Evolutionary conservation across 2,888 invertebrate genomes (phyloP).

Genomic region (Lasioglossum leucozonium): DNA sequence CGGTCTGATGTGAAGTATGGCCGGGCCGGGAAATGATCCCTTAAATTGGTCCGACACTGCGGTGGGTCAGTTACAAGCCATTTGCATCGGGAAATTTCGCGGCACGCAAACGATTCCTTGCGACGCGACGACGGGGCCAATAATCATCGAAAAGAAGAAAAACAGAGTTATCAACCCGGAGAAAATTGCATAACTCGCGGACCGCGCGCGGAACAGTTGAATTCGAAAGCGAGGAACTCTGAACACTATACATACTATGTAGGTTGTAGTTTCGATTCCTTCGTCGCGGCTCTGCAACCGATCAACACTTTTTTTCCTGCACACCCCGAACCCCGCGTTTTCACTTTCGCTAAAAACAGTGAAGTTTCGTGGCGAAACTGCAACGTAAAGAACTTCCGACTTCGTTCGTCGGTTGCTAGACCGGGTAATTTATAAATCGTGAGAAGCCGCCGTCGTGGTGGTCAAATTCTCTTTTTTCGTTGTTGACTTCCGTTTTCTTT

Average conservation of each 20-base stretch:
- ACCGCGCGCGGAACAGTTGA: background rate
- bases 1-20: conserved; percentile 79
- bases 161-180: background rate
- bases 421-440: background rate
- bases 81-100: conserved; percentile 74
- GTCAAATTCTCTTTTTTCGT: background rate
- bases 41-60: conserved; percentile 82
- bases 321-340: conserved; percentile 6
- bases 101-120: conserved; percentile 39
- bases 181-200: background rate
- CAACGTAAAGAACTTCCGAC: conserved; percentile 1
- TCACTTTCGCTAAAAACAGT: conserved; percentile 12
- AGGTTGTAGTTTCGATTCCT: conserved; percentile 19
- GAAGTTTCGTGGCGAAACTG: conserved; percentile 11
- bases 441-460: background rate
- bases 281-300: background rate
- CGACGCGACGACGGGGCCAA: background rate
- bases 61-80: conserved; percentile 82
- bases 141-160: background rate
- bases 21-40: conserved; percentile 81
- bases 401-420: background rate
- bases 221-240: background rate
- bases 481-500: background rate
- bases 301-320: background rate
- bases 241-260: background rate